phyloP scores from a whole-genome alignment of 2,888 invertebrate genomes.

The Eristalis pertinax region DNA sequence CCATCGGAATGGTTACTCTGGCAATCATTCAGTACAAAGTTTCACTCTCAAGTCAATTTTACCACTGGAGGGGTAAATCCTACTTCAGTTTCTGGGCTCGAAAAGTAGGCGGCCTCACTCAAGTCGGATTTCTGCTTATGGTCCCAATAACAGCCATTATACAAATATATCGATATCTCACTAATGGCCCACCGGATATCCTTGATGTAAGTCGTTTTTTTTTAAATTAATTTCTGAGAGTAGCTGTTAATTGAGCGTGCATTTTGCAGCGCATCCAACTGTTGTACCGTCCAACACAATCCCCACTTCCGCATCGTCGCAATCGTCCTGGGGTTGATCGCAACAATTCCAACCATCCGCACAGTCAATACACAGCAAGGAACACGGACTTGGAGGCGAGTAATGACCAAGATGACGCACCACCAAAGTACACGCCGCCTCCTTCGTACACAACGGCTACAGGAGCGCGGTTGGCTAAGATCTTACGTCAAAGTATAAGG shows the following conservation, averaged over 20 bases:
- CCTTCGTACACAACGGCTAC: constrained; percentile 96
- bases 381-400: constrained; percentile 72
- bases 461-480: constrained; percentile 90
- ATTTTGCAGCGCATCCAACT: constrained; percentile 89
- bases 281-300: constrained; percentile 89
- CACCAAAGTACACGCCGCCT: constrained; percentile 96
- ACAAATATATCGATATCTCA: constrained; percentile 89
- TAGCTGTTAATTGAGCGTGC: background rate
- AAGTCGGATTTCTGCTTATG: constrained; percentile 88
- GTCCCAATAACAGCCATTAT: constrained; percentile 84
- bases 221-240: background rate
- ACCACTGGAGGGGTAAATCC: constrained; percentile 86
- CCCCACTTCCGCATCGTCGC: constrained; percentile 77
- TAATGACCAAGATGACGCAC: constrained; percentile 86
- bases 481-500: constrained; percentile 89
- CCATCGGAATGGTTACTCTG: constrained; percentile 89
- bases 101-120: constrained; percentile 89
- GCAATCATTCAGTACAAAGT: constrained; percentile 88
- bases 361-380: constrained; percentile 55
- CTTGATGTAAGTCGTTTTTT: constrained; percentile 87
- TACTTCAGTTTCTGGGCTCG: constrained; percentile 92
- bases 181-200: constrained; percentile 92
- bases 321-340: constrained; percentile 68
- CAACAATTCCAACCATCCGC: constrained; percentile 69
- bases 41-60: constrained; percentile 86